Percentiles rank a stretch among this genome's conserved stretches.
Conservation (phyloP, 2,113 vertebrate species). For the Octodon degus region DNA sequence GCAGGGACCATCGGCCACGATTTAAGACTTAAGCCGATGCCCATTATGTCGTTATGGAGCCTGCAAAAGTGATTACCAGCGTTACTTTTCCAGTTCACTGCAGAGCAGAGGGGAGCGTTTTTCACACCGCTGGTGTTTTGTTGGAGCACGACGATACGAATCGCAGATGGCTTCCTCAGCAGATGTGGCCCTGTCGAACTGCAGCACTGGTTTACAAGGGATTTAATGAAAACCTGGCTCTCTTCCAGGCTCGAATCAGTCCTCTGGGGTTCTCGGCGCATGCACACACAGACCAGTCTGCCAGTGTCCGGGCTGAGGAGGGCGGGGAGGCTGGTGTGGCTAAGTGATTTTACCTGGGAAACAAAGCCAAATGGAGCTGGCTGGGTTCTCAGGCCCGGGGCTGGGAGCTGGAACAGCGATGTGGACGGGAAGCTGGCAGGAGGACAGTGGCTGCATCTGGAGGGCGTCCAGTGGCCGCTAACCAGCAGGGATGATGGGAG, state of each 20-base stretch:
- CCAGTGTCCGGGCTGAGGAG: constrained; percentile 69
- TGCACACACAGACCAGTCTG: constrained; percentile 71
- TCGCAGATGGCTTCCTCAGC: constrained; percentile 89
- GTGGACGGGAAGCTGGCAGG: constrained; percentile 76
- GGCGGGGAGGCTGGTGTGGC: constrained; percentile 71
- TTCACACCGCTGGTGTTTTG: constrained; percentile 90
- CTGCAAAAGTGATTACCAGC: constrained; percentile 90
- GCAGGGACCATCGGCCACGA: constrained; percentile 74
- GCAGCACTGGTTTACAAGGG: constrained; percentile 88
- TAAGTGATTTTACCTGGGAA: constrained; percentile 82
- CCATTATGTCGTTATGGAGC: constrained; percentile 88
- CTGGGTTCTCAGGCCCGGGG: constrained; percentile 24
- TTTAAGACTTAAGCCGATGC: constrained; percentile 84
- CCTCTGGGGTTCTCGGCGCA: constrained; percentile 83
- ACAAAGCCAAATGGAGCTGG: constrained; percentile 74
- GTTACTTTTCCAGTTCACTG: constrained; percentile 90
- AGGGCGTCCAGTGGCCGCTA: constrained; percentile 25
- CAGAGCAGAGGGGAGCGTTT: constrained; percentile 88
- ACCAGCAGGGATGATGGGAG: constrained; percentile 40
- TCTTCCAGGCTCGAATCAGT: constrained; percentile 83
- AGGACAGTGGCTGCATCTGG: constrained; percentile 38
- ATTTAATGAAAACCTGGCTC: constrained; percentile 89
- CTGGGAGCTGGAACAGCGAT: constrained; percentile 47
- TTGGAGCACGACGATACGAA: constrained; percentile 87
- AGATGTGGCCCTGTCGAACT: constrained; percentile 87